Evolutionary conservation across 2,113 vertebrate genomes (phyloP).

Genomic region (Petrocephalus zakoni): DNA sequence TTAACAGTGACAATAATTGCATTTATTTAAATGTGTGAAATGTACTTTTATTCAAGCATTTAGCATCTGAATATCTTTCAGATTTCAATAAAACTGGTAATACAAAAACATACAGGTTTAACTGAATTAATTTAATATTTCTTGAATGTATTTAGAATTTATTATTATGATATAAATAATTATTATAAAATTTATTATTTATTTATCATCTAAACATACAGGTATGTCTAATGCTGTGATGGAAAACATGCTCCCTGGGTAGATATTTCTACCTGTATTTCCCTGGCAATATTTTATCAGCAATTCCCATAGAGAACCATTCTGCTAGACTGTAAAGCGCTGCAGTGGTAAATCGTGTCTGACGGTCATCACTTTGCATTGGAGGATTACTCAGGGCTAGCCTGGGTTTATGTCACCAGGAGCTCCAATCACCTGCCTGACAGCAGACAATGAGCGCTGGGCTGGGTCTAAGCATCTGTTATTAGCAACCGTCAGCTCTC

Average conservation of each 20-base stretch:
- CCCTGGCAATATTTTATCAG: neutral
- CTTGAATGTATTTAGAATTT: neutral
- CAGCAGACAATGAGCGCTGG: constrained; percentile 14
- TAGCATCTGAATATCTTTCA: constrained; percentile 1
- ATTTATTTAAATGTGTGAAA: constrained; percentile 16
- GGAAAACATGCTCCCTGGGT: neutral
- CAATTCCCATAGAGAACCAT: neutral
- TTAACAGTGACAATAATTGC: neutral
- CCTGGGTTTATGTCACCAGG: neutral
- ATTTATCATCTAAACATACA: neutral
- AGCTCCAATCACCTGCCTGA: constrained; percentile 20
- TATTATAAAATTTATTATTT: too few relatives aligned
- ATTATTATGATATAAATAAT: too few relatives aligned
- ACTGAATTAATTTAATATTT: neutral
- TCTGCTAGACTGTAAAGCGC: neutral
- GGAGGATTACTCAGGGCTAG: neutral
- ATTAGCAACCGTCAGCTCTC: constrained; percentile 1
- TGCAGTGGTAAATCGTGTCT: neutral
- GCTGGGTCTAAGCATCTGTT: neutral
- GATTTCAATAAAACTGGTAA: neutral
- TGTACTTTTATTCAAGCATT: constrained; percentile 21
- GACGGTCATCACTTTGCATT: neutral
- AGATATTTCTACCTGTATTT: neutral
- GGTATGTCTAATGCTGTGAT: neutral
- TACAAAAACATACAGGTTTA: neutral